Base-by-base conservation (phyloP, 2,797 vertebrate genomes). In the Psittacula derbiana region DNA sequence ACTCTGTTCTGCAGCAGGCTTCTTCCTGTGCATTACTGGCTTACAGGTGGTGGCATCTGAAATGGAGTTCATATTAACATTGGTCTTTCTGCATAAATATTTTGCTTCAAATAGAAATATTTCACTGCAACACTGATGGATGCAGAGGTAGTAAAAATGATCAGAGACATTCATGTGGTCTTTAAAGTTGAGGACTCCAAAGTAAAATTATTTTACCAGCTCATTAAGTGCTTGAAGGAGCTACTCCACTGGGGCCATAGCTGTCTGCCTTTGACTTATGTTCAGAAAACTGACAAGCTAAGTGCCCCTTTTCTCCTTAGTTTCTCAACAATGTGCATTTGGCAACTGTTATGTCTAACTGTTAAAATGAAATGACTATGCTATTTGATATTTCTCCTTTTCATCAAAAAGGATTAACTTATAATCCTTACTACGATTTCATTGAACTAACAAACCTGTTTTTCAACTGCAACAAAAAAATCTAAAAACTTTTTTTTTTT, bases 371-470 rank as follows among this genome's bases (percentile, higher is more conserved):
- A 86, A 73, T 58, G 6, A 72, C 83, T 86, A 47, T 25, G 21
- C 23, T 86, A 12, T 62, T 92, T 79, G 27, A 10, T 66, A 70
- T 73, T 91, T 81, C 64, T 93, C 57, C 60, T 93, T 91, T 96
- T 91, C 70, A 92, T 90, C 36, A 71, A 84, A 90, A 92, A 70
- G 62, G 73, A 93, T 94, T 93, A 84, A 67, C 84, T 90, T 49
- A 52, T 90, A 95, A 94, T 96, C 82, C 82, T 57, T 62, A 18
- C 50, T 75, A 31, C 44, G 21, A 61, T 90, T 92, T 86, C 52
- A 84, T 27, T 64, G 60, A 49, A 24, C 44, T 72, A 86, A 52
- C 66, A 73, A 90, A 90, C 12, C 80, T 90, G 44, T 2, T 88
- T 92, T 90, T 70, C 66, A 96, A 30, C 20, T 44, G 40, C 30